Conservation (phyloP, 2,113 vertebrate genomes). For the Ailuropoda melanoleuca region DNA sequence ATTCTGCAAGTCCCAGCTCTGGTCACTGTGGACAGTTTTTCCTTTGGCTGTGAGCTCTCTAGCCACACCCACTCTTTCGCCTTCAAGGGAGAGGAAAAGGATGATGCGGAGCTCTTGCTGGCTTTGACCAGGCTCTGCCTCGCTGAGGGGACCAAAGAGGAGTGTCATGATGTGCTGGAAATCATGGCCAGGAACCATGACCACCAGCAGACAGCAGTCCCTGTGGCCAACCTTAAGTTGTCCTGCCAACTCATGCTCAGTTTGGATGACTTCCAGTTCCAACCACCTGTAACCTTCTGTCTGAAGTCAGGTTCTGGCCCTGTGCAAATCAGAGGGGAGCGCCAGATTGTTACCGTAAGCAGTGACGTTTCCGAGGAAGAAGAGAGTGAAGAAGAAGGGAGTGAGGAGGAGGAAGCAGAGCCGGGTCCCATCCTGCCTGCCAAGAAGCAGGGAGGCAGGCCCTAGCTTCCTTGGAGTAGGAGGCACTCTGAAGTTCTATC, state of each 20-base stretch:
- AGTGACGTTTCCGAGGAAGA: conserved; percentile 81
- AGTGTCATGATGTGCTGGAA: conserved; percentile 93
- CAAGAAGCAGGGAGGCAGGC: conserved; percentile 87
- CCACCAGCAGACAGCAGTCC: conserved; percentile 91
- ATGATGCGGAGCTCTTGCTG: conserved; percentile 85
- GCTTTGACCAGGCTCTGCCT: conserved; percentile 89
- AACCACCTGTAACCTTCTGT: conserved; percentile 93
- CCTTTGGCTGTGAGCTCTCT: conserved; percentile 90
- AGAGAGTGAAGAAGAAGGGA: conserved; percentile 64
- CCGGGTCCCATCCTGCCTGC: conserved; percentile 90
- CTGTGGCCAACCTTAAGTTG: conserved; percentile 92
- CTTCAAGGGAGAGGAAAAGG: conserved; percentile 92
- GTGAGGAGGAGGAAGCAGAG: conserved; percentile 81
- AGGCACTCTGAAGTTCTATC: background rate
- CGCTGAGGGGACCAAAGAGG: conserved; percentile 91
- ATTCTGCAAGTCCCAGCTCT: background rate
- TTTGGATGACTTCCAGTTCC: conserved; percentile 93
- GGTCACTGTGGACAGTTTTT: background rate
- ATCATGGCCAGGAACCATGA: conserved; percentile 90
- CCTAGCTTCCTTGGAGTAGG: conserved; percentile 48
- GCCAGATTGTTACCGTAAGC: conserved; percentile 84
- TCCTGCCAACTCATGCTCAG: conserved; percentile 95
- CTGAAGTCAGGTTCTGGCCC: conserved; percentile 93
- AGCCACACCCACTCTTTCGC: conserved; percentile 91
- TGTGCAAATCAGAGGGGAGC: conserved; percentile 89